Conservation (phyloP, 2,888 invertebrate genomes). For the Synanthedon vespiformis region DNA sequence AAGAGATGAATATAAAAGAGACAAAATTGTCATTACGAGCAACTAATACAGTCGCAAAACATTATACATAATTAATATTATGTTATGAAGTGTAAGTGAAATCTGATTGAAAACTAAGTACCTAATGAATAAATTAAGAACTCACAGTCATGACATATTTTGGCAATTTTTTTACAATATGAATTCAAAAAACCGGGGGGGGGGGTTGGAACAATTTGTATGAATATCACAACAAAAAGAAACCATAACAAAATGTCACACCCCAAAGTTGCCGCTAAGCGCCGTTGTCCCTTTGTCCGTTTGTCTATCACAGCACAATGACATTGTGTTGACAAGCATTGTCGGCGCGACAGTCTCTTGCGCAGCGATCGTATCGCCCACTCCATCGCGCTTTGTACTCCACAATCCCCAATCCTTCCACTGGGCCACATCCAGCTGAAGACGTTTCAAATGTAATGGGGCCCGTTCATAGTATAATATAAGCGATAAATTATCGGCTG, state of each 20-base stretch:
- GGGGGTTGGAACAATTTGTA: not conserved
- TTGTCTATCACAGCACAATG: slow-evolving; percentile 14
- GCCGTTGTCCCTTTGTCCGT: slow-evolving; percentile 35
- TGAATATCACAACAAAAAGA: slow-evolving; percentile 2
- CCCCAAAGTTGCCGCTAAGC: slow-evolving; percentile 26
- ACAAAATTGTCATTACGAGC: no score
- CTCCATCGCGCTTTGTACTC: not conserved
- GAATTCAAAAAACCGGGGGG: no score
- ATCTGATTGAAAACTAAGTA: no score
- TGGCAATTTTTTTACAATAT: no score
- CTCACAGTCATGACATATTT: no score
- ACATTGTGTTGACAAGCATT: slow-evolving; percentile 51
- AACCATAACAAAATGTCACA: slow-evolving; percentile 1
- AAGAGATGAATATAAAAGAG: no score
- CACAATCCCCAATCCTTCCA: slow-evolving; percentile 20
- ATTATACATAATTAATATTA: no score
- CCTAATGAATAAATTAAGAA: no score
- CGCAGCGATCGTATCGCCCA: slow-evolving; percentile 20
- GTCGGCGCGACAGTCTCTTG: slow-evolving; percentile 21
- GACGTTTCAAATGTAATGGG: not conserved
- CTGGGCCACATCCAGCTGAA: not conserved
- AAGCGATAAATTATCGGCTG: slow-evolving; percentile 4
- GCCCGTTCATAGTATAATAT: not conserved
- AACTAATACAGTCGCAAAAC: no score
- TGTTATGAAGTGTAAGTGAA: no score